phyloP scores from a whole-genome alignment of 2,888 invertebrate species.

The Pachycephus smyrnensis region DNA sequence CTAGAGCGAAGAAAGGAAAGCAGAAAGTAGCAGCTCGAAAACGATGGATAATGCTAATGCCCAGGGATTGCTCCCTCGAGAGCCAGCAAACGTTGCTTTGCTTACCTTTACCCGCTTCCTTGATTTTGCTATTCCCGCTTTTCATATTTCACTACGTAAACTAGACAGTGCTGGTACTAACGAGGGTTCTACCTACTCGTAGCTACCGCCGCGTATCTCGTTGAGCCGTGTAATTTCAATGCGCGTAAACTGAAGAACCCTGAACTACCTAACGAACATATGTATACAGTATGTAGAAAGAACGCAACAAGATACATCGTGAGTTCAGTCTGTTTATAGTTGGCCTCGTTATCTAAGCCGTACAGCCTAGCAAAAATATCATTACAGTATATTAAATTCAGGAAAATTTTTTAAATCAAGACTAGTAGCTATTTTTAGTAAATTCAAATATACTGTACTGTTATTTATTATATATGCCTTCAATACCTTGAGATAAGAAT shows the following conservation, averaged over 20 bases:
- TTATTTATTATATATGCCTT: background rate
- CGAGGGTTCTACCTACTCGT: conserved; percentile 44
- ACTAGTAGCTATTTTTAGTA: background rate
- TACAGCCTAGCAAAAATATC: background rate
- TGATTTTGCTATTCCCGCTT: conserved; percentile 37
- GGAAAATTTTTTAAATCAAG: background rate
- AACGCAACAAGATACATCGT: background rate
- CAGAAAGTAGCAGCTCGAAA: background rate
- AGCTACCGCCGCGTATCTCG: conserved; percentile 31
- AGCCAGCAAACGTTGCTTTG: conserved; percentile 22
- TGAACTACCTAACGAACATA: conserved; percentile 24
- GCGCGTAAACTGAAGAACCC: conserved; percentile 40
- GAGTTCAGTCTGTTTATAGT: background rate
- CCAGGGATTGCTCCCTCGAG: conserved; percentile 1
- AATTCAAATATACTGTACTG: background rate
- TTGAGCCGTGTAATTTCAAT: conserved; percentile 38
- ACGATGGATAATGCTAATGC: conserved; percentile 6
- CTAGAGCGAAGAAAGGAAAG: background rate
- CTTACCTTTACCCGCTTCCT: conserved; percentile 30
- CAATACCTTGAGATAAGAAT: background rate
- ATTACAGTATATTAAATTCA: background rate
- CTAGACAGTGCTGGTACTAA: conserved; percentile 44
- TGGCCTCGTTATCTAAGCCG: background rate
- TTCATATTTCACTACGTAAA: conserved; percentile 53
- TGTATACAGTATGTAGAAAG: background rate